phyloP scores from a whole-genome alignment of 2,888 invertebrate species.

The Sericinus montela region DNA sequence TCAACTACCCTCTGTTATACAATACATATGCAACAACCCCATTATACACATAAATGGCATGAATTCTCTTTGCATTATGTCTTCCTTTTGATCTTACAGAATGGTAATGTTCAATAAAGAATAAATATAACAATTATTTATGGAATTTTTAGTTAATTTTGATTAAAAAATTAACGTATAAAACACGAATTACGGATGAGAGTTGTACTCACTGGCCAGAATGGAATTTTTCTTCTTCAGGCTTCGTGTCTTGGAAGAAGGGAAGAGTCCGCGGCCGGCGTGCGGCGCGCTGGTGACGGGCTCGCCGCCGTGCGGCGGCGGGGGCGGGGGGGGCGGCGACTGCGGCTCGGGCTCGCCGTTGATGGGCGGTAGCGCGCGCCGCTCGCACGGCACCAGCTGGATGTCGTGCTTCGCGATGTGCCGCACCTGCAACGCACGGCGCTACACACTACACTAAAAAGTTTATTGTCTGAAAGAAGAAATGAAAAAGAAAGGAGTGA shows the following conservation, averaged over 20 bases:
- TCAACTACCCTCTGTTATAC: too few relatives aligned
- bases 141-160: too few relatives aligned
- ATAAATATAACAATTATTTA: too few relatives aligned
- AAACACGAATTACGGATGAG: too few relatives aligned
- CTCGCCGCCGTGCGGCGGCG: conserved; percentile 6
- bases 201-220: conserved; percentile 81
- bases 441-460: not conserved
- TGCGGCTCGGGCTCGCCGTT: conserved; percentile 36
- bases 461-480: too few relatives aligned
- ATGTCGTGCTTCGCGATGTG: conserved; percentile 65
- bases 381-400: conserved; percentile 46
- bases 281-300: conserved; percentile 15
- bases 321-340: conserved; percentile 15
- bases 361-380: conserved; percentile 48
- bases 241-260: conserved; percentile 79
- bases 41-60: too few relatives aligned
- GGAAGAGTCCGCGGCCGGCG: conserved; percentile 72
- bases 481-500: too few relatives aligned
- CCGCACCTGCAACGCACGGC: conserved; percentile 24
- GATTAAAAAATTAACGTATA: too few relatives aligned
- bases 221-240: conserved; percentile 86
- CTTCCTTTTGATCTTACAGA: too few relatives aligned
- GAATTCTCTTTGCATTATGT: too few relatives aligned
- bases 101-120: too few relatives aligned
- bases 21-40: too few relatives aligned